Conservation (phyloP, 1,140 invertebrate genomes). For the Coptotermes formosanus region DNA sequence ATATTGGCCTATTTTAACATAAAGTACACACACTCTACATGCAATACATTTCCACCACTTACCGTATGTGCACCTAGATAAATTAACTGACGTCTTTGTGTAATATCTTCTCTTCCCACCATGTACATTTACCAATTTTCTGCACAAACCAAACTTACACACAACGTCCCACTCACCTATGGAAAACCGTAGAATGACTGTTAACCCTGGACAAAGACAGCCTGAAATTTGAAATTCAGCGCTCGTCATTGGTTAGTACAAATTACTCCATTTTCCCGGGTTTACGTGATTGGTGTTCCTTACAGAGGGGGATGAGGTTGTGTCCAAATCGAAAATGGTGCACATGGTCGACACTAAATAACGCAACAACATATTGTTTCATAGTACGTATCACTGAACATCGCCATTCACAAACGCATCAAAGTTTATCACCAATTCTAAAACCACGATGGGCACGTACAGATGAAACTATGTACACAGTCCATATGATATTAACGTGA, state of each 20-base stretch:
- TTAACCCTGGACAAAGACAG: constrained; percentile 29
- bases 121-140: constrained; percentile 23
- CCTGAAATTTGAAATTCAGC: constrained; percentile 31
- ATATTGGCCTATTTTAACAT: constrained; percentile 8
- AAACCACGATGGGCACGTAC: not conserved
- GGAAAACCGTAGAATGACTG: constrained; percentile 31
- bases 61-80: constrained; percentile 6
- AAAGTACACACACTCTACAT: not conserved
- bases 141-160: constrained; percentile 23
- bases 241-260: constrained; percentile 29
- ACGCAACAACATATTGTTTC: not conserved
- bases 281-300: constrained; percentile 19
- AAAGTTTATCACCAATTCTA: not conserved
- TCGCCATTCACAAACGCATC: not conserved
- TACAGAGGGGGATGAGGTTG: not conserved
- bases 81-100: not conserved
- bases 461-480: not conserved
- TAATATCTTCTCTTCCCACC: constrained; percentile 17
- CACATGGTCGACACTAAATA: constrained; percentile 21
- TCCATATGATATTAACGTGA: not conserved
- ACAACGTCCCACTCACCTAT: constrained; percentile 23
- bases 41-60: not conserved
- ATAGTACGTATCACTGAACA: not conserved
- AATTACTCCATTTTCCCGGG: constrained; percentile 25
- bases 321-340: constrained; percentile 30